Evolutionary conservation across 2,113 vertebrate species (phyloP).

Genomic region (Pseudorectes ferrugineus): DNA sequence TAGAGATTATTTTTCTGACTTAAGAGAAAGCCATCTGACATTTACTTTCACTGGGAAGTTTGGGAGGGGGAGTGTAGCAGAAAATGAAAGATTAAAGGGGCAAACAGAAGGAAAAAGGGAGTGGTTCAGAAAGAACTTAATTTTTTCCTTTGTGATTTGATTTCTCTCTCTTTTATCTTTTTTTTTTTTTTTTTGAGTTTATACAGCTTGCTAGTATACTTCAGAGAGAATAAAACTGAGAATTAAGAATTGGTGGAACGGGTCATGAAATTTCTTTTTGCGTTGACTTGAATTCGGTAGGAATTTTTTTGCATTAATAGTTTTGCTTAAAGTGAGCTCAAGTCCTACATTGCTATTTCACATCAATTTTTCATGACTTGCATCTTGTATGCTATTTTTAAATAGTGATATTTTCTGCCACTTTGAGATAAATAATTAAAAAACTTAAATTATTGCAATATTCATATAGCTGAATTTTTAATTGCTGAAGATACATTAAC

Average conservation of each 20-base stretch:
- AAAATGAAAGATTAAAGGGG: not conserved
- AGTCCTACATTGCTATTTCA: not conserved
- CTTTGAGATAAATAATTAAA: constrained; percentile 36
- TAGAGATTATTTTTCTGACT: constrained; percentile 52
- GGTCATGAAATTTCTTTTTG: constrained; percentile 5
- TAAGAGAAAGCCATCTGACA: constrained; percentile 19
- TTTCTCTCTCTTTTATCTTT: not conserved
- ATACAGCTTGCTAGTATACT: not conserved
- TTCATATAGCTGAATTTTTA: constrained; percentile 52
- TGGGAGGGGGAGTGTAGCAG: not conserved
- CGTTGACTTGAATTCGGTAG: not conserved
- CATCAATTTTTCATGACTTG: constrained; percentile 35
- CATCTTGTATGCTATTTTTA: constrained; percentile 17
- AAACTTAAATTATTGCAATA: constrained; percentile 48
- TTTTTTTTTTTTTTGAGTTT: not conserved
- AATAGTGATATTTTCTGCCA: constrained; percentile 21
- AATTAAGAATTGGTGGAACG: not conserved
- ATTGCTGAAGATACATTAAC: constrained; percentile 14
- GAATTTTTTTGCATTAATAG: not conserved
- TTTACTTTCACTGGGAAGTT: constrained; percentile 38
- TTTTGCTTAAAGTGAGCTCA: not conserved
- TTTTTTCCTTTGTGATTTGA: constrained; percentile 22
- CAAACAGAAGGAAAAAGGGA: not conserved
- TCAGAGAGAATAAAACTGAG: constrained; percentile 1
- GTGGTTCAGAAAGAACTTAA: constrained; percentile 16